Base-by-base conservation (phyloP, 2,113 vertebrate genomes). In the Elgaria multicarinata region DNA sequence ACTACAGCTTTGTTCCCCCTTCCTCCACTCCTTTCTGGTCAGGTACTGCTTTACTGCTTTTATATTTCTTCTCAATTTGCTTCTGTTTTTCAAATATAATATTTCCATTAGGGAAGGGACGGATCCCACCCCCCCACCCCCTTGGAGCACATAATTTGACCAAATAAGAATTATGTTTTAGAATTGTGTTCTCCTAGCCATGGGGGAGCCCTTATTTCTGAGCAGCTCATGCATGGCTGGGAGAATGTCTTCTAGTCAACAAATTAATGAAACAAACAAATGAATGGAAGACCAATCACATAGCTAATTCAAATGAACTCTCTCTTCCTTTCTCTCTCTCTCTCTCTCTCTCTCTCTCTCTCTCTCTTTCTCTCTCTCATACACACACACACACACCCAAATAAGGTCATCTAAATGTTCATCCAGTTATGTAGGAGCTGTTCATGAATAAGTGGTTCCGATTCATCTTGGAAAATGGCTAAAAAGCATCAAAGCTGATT, bases 21-120 rank as follows among this genome's bases (percentile, higher is more conserved):
- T 99, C 98, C 96, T 98, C 98, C 94, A 97, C 98, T 98, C 99
- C 99, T 97, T 99, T 99, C 98, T 99, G 99, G 99, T 99, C 99
- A 99, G 99, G 99, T 99, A 99, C 97, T 97, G 93, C 97, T 98
- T 98, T 96, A 95, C 93, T 91, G 96, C 95, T 97, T 96, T 96
- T 96, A 93, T 97, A 91, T 97, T 96, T 96, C 93, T 95, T 94
- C 93, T 92, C 72, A 90, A 92, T 95, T 93, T 90, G 93, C 92
- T 96, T 96, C 94, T 94, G 89, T 96, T 76, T 94, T 96, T 96
- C 94, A 96, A 90, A 91, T 83, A 80, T 78, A 55, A 85, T 92
- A 82, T 90, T 93, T 89, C 55, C n/a, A 62, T 95, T 1, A 93
- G 93, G 93, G 96, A 96, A 95, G 94, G 96, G 96, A 96, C 95